Conservation (phyloP, 2,888 invertebrate species). For the Sarcophaga subvicina region DNA sequence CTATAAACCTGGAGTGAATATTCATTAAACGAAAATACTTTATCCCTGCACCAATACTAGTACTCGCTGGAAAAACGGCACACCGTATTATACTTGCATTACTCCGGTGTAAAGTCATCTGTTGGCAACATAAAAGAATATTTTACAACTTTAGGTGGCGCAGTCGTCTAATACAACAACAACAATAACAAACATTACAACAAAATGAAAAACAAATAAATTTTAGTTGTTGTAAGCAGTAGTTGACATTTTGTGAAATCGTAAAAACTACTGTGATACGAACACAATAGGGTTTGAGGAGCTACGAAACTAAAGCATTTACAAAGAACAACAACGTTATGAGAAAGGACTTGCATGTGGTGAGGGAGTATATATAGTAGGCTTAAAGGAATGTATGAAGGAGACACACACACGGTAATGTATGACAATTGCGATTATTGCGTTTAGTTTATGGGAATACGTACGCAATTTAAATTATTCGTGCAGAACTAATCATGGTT, state of each 20-base stretch:
- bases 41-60: constrained; percentile 2
- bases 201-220: constrained; percentile 59
- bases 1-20: too few relatives aligned
- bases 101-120: constrained; percentile 53
- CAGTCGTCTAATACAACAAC: constrained; percentile 29
- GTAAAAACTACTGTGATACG: constrained; percentile 58
- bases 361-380: not conserved
- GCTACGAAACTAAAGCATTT: constrained; percentile 24
- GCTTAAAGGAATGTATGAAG: constrained; percentile 7
- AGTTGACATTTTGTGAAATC: constrained; percentile 68
- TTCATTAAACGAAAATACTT: not conserved
- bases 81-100: constrained; percentile 19
- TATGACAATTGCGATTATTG: constrained; percentile 1
- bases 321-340: constrained; percentile 41
- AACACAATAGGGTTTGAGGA: constrained; percentile 41
- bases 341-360: not conserved
- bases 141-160: constrained; percentile 49
- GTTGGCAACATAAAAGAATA: constrained; percentile 63
- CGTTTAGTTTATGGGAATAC: constrained; percentile 47
- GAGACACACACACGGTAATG: not conserved
- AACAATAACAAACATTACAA: not conserved
- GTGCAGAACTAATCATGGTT: constrained; percentile 73
- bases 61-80: not conserved
- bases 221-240: constrained; percentile 45
- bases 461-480: constrained; percentile 70